Base-by-base conservation (phyloP, 2,797 vertebrate genomes). In the Acipenser ruthenus region DNA sequence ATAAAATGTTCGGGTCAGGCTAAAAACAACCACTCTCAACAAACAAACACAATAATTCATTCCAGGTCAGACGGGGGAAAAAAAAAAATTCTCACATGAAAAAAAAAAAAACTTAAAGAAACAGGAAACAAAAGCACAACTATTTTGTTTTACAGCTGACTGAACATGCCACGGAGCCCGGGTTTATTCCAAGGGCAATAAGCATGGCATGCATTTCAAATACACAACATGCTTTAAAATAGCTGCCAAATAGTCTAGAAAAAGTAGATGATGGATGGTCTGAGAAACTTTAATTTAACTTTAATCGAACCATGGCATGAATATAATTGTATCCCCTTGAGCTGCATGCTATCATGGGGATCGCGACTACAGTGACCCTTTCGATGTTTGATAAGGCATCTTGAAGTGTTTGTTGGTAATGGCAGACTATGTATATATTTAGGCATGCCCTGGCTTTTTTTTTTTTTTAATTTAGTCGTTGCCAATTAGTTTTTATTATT, bases 211-310 rank as follows among this genome's bases (percentile, higher is more conserved):
- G 59, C 64, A 58, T 68, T 68, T 63, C 8, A 60, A 65, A 65
- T 49, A 47, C 65, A 18, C 12, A 37, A 72, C 58, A 66, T 70
- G 61, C 62, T 60, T 65, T 79, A 72, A 82, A 86, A 73, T 67
- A 69, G 23, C 49, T 82, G 82, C 82, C 75, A 82, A 70, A 69
- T 55, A 78, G 62, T 66, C 73, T 74, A 66, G 69, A 77, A 65
- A 77, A 74, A 72, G 15, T 67, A 77, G 73, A 81, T 78, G 77
- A 85, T 71, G 62, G 77, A 84, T 81, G 76, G 63, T 63, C 77
- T 76, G 63, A 78, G 72, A 83, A 84, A 79, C 65, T 69, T 68
- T 76, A 83, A 82, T 86, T 85, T 82, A 77, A 74, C 69, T 80
- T 83, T 76, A 82, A 63, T 71, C 58, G 74, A 80, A 75, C 6